A percentile compares a stretch with the other conserved stretches of the same genome.
phyloP scores from a whole-genome alignment of 2,113 vertebrate species.

The Archocentrus centrarchus region DNA sequence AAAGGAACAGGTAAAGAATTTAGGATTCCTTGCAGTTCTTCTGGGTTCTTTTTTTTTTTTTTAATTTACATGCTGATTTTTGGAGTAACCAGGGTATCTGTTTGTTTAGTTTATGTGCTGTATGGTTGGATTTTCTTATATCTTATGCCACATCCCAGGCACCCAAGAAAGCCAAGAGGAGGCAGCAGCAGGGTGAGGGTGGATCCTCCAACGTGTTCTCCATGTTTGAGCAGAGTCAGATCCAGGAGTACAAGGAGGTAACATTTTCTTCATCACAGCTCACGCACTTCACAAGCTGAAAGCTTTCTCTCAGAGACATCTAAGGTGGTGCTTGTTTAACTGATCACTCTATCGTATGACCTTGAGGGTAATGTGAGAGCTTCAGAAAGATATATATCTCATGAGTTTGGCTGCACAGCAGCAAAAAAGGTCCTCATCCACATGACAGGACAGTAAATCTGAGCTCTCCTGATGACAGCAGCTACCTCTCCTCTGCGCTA shows the following conservation, averaged over 20 bases:
- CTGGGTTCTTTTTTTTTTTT: not conserved
- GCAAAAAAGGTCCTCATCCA: slow-evolving; percentile 30
- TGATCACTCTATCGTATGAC: slow-evolving; percentile 25
- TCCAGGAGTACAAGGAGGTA: slow-evolving; percentile 97
- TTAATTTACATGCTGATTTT: not conserved
- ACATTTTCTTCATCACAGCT: slow-evolving; percentile 38
- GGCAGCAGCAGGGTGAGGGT: slow-evolving; percentile 83
- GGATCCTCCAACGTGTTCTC: slow-evolving; percentile 95
- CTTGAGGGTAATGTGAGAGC: not conserved
- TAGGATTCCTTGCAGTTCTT: not conserved
- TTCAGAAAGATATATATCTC: not conserved
- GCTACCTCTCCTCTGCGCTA: slow-evolving; percentile 22
- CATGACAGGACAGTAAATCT: slow-evolving; percentile 51
- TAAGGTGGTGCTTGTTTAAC: not conserved
- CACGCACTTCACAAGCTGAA: not conserved
- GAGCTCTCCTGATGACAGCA: slow-evolving; percentile 42
- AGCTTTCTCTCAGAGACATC: not conserved
- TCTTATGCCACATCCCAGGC: slow-evolving; percentile 75
- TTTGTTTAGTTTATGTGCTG: not conserved
- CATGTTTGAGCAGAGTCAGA: slow-evolving; percentile 97
- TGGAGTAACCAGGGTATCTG: not conserved
- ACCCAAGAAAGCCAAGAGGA: slow-evolving; percentile 95
- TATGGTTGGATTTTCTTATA: slow-evolving; percentile 11
- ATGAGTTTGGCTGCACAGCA: not conserved
- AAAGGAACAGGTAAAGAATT: no score